Conservation (phyloP, 2,888 invertebrate species). For the Diarsia rubi region DNA sequence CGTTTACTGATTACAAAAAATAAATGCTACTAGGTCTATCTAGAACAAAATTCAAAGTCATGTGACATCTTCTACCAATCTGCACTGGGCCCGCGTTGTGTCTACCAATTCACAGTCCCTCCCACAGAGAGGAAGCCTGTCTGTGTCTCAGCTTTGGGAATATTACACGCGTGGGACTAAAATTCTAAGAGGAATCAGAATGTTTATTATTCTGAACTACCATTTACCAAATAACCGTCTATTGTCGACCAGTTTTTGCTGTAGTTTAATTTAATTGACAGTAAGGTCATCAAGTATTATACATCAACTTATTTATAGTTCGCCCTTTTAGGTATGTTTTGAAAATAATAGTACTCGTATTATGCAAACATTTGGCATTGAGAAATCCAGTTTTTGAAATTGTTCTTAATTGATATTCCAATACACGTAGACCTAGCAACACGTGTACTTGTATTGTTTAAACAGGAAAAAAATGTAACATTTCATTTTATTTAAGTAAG, state of each 20-base stretch:
- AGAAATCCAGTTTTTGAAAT: slow-evolving; percentile 21
- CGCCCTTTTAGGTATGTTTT: not conserved
- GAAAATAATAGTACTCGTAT: slow-evolving; percentile 1
- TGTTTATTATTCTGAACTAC: not conserved
- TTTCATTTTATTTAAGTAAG: not conserved
- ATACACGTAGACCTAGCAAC: not conserved
- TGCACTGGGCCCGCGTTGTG: not conserved
- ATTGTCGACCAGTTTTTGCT: slow-evolving; percentile 7
- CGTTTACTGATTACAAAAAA: not conserved
- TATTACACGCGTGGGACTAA: not conserved
- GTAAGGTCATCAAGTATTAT: slow-evolving; percentile 27
- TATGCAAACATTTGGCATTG: slow-evolving; percentile 11
- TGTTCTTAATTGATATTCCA: not conserved
- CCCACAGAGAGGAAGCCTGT: not conserved
- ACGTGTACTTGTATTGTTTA: slow-evolving; percentile 7
- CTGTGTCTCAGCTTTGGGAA: not conserved
- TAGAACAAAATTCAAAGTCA: not conserved
- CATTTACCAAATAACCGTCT: no score
- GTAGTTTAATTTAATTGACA: not conserved
- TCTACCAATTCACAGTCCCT: not conserved
- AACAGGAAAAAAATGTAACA: not conserved
- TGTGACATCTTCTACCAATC: not conserved
- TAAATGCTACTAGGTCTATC: not conserved
- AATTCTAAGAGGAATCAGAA: not conserved
- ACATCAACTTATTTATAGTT: not conserved